A percentile compares a stretch with the other conserved stretches of the same genome.
Conservation (phyloP, 1,140 invertebrate species). For the Heliconius himera region DNA sequence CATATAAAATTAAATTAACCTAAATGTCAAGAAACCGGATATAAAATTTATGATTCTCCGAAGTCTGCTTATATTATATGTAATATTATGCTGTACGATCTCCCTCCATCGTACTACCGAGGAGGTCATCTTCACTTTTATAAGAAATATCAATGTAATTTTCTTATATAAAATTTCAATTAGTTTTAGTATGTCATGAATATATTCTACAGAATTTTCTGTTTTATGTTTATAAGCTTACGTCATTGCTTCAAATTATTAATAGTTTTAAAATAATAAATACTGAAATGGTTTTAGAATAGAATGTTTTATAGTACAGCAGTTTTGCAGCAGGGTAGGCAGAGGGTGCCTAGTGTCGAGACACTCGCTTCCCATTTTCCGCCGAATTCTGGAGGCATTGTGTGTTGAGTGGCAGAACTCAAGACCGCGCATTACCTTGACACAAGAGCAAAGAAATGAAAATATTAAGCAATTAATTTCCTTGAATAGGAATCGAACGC, state of each 20-base stretch:
- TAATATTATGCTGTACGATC: conserved; percentile 6
- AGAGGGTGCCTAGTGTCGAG: background rate
- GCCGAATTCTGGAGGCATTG: background rate
- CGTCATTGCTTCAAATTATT: background rate
- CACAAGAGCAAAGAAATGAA: background rate
- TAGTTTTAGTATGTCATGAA: background rate
- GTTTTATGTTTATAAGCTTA: background rate
- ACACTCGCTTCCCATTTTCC: background rate
- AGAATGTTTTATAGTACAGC: too few species aligned
- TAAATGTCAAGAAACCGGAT: conserved; percentile 3
- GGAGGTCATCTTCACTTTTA: background rate
- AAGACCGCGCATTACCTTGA: background rate
- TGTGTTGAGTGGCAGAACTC: background rate
- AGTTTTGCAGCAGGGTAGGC: background rate
- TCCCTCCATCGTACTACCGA: background rate
- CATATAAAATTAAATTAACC: background rate
- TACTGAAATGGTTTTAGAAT: too few species aligned
- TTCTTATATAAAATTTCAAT: background rate
- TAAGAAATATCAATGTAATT: background rate
- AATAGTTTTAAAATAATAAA: too few species aligned
- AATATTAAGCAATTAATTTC: too few species aligned
- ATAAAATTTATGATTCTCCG: background rate
- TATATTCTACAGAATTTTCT: background rate
- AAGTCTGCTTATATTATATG: background rate
- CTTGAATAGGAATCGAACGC: too few species aligned